A percentile compares a stretch with the other conserved stretches of the same genome.
Evolutionary conservation across 2,113 vertebrate genomes (phyloP).

Genomic region (Dasyurus viverrinus): DNA sequence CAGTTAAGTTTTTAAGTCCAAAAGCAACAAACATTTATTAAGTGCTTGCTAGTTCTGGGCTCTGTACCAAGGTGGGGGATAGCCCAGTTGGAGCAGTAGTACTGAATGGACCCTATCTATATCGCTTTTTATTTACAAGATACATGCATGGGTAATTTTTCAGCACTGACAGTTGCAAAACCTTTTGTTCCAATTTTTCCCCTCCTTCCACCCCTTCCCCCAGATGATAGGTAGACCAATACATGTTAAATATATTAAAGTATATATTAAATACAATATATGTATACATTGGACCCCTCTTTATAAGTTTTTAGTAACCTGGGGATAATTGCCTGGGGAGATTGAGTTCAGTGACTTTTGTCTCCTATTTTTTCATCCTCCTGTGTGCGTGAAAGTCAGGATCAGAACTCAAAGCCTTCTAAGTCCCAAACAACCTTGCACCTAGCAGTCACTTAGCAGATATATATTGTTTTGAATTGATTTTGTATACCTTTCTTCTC

Average conservation of each 20-base stretch:
- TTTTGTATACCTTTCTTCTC: background rate
- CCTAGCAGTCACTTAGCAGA: background rate
- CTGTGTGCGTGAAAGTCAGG: background rate
- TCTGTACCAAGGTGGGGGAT: background rate
- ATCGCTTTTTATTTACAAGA: too few relatives aligned
- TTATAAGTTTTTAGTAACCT: background rate
- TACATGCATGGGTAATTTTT: too few relatives aligned
- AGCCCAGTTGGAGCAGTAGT: background rate
- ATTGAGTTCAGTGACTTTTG: background rate
- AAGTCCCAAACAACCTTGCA: background rate
- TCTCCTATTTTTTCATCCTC: background rate
- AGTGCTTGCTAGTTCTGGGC: background rate
- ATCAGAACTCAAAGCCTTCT: background rate
- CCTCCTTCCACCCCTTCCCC: too few relatives aligned
- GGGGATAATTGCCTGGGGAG: background rate
- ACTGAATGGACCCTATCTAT: background rate
- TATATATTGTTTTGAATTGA: background rate
- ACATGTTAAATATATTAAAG: too few relatives aligned
- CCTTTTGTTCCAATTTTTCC: too few relatives aligned
- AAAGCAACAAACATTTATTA: background rate
- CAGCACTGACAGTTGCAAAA: too few relatives aligned
- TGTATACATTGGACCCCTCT: background rate
- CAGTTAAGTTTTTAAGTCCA: background rate
- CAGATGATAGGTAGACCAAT: too few relatives aligned
- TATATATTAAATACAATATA: too few relatives aligned